Evolutionary conservation across 1,140 invertebrate species (phyloP).

Genomic region (Bombus balteatus): DNA sequence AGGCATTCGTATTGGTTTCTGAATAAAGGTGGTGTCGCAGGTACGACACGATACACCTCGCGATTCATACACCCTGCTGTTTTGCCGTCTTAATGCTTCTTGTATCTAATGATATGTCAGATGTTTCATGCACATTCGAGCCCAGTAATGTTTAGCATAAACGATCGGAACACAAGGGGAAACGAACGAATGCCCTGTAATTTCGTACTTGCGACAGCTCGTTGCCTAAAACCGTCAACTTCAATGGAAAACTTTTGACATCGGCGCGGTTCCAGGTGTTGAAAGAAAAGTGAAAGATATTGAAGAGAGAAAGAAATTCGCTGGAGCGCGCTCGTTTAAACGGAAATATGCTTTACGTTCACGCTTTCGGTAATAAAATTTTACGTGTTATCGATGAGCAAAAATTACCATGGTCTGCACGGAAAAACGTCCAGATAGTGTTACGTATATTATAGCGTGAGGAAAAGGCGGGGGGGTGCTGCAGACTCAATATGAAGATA

Average conservation of each 20-base stretch:
- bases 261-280: neutral
- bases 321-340: neutral
- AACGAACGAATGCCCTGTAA: slow-evolving; percentile 14
- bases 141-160: neutral
- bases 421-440: neutral
- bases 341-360: neutral
- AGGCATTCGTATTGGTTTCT: neutral
- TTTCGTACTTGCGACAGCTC: slow-evolving; percentile 39
- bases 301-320: neutral
- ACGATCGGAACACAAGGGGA: neutral
- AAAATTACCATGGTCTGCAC: too few species aligned
- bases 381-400: neutral
- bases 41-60: neutral
- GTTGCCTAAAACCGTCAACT: slow-evolving; percentile 8
- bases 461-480: too few species aligned
- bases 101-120: slow-evolving; percentile 8
- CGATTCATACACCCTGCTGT: neutral
- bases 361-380: neutral
- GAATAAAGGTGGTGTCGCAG: neutral
- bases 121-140: neutral
- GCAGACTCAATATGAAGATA: neutral
- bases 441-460: neutral
- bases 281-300: neutral
- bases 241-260: neutral
- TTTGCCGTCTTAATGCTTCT: neutral